Evolutionary conservation across 2,113 vertebrate genomes (phyloP).

Genomic region (Puffinus mauretanicus): DNA sequence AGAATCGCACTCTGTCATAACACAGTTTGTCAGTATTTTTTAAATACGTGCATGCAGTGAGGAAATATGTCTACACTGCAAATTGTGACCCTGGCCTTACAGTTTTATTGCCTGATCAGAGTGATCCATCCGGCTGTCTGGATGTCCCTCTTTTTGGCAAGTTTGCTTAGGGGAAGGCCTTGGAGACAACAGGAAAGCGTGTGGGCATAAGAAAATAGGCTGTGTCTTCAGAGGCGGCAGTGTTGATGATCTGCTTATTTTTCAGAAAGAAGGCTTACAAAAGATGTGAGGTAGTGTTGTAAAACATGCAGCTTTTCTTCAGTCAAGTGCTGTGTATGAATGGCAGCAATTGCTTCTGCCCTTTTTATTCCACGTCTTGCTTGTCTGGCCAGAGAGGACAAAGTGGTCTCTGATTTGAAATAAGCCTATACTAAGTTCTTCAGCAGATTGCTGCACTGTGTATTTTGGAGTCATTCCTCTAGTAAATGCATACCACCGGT

Average conservation of each 20-base stretch:
- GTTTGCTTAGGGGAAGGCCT: background rate
- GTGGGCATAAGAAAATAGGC: background rate
- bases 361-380: background rate
- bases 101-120: background rate
- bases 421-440: background rate
- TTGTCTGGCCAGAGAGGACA: background rate
- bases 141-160: background rate
- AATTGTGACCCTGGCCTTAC: background rate
- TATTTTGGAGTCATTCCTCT: slow-evolving; percentile 49
- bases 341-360: background rate
- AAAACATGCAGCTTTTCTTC: background rate
- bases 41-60: background rate
- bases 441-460: background rate
- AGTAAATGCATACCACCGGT: slow-evolving; percentile 11
- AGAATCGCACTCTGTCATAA: rapidly evolving
- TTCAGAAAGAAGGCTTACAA: background rate
- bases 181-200: background rate
- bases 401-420: slow-evolving; percentile 29
- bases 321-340: background rate
- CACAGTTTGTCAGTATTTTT: background rate
- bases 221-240: background rate
- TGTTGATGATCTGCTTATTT: slow-evolving; percentile 29
- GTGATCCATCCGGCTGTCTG: rapidly evolving
- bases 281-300: background rate
- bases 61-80: background rate